A percentile compares a stretch with the other conserved stretches of the same genome.
Conservation (phyloP, 2,113 vertebrate species). For the Silurus glanis region DNA sequence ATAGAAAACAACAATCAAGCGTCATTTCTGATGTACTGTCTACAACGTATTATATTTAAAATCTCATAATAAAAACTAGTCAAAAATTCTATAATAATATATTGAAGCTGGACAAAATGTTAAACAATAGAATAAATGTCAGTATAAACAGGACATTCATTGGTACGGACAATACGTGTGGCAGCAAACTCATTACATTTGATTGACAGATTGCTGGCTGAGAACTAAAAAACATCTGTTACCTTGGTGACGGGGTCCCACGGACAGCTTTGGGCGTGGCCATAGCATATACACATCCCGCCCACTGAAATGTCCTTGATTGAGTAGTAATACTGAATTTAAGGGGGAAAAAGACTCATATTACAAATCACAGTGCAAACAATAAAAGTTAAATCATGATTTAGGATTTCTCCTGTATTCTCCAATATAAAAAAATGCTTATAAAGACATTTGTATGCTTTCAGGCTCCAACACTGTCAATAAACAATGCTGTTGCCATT, state of each 20-base stretch:
- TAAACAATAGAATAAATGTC: neutral
- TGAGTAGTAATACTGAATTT: conserved; percentile 89
- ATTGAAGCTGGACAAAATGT: neutral
- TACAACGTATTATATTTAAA: neutral
- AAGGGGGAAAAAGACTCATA: conserved; percentile 13
- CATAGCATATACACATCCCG: conserved; percentile 95
- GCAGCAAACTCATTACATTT: conserved; percentile 34
- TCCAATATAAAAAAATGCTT: neutral
- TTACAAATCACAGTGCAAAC: neutral
- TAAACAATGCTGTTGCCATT: neutral
- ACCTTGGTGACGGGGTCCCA: conserved; percentile 84
- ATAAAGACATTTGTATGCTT: neutral
- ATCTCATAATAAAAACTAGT: too few species aligned
- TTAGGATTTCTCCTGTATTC: neutral
- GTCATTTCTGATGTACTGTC: neutral
- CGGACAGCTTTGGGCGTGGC: conserved; percentile 91
- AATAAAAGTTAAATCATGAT: neutral
- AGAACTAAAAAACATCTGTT: conserved; percentile 19
- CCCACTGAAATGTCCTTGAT: conserved; percentile 94
- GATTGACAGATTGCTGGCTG: conserved; percentile 37
- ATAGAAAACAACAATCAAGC: neutral
- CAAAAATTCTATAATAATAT: too few species aligned
- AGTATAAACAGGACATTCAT: neutral
- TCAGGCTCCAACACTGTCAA: neutral
- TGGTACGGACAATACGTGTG: neutral